Conservation (phyloP, 2,113 vertebrate species). For the Chlamydotis undulata region DNA sequence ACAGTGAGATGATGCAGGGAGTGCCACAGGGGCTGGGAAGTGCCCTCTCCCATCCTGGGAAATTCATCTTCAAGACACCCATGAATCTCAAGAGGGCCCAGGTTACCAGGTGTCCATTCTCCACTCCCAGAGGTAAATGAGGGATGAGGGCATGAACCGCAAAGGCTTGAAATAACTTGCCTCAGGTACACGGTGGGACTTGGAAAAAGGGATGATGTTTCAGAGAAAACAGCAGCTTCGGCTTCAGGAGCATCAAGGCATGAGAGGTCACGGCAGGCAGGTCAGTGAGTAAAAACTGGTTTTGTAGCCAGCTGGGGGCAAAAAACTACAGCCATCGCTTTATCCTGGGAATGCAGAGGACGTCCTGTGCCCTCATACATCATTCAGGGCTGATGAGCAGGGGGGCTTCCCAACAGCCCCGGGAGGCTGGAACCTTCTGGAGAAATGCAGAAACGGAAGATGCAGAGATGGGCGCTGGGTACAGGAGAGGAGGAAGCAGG, state of each 20-base stretch:
- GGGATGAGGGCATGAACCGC: background rate
- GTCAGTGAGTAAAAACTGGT: background rate
- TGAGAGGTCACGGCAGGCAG: background rate
- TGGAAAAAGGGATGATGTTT: background rate
- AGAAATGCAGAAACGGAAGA: background rate
- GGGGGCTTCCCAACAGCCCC: background rate
- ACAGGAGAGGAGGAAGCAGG: background rate
- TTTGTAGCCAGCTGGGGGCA: too few relatives aligned
- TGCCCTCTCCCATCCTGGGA: too few relatives aligned
- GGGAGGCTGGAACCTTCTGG: background rate
- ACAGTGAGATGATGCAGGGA: background rate
- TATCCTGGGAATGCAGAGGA: background rate
- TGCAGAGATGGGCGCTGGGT: background rate
- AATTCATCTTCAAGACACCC: background rate
- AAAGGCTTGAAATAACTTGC: background rate
- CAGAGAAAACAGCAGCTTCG: background rate
- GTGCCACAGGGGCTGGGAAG: background rate
- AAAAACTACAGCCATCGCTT: background rate
- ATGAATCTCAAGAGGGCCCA: background rate
- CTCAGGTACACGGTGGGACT: fast-evolving
- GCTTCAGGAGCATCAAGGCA: background rate
- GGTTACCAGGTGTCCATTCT: background rate
- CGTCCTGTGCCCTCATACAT: background rate
- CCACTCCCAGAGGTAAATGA: background rate
- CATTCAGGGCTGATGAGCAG: background rate